Conservation (phyloP, 2,888 invertebrate species). For the Xanthia icteritia region DNA sequence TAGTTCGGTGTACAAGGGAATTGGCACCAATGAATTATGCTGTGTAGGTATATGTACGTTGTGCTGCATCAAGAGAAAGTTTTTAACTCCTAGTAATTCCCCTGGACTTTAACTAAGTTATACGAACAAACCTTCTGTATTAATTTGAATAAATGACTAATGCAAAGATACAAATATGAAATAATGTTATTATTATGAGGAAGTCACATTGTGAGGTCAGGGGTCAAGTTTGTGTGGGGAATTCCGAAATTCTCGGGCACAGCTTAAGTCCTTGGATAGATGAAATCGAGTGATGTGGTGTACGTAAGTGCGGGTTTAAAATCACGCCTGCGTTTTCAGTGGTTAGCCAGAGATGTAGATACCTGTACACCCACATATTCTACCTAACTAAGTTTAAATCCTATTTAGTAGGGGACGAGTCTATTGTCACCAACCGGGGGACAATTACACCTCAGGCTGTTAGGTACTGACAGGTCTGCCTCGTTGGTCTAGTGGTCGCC, state of each 20-base stretch:
- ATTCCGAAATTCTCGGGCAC: background rate
- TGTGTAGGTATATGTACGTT: background rate
- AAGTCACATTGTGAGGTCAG: background rate
- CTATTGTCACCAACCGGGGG: no score
- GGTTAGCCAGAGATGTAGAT: background rate
- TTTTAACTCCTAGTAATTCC: conserved; percentile 13
- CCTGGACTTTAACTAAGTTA: conserved; percentile 10
- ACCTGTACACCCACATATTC: background rate
- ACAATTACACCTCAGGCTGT: no score
- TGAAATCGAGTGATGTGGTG: background rate
- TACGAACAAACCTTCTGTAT: background rate
- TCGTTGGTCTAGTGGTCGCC: no score
- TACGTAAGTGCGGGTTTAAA: background rate
- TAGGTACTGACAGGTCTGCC: background rate
- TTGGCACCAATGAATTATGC: no score
- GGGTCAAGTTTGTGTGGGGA: no score
- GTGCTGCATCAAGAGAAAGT: conserved; percentile 9
- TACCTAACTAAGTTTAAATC: no score
- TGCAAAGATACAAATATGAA: background rate
- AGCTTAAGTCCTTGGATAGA: no score
- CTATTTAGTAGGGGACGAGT: no score
- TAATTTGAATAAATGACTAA: background rate
- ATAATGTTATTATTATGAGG: background rate
- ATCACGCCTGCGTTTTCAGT: background rate
- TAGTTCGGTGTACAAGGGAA: no score